Evolutionary conservation across 1,140 invertebrate species (phyloP).

Genomic region (Chironomus striatipennis): DNA sequence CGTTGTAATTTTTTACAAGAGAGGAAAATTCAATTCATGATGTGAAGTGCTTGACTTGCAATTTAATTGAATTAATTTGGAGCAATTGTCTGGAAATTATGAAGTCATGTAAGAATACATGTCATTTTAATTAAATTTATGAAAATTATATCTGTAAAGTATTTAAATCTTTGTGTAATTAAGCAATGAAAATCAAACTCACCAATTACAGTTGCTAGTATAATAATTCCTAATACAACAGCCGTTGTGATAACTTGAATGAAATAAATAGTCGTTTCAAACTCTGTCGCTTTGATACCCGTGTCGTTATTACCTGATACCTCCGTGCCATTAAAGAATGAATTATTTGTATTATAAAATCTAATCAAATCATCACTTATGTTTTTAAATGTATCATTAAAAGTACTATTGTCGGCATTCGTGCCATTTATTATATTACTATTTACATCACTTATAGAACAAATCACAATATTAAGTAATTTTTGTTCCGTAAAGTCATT

Average conservation of each 20-base stretch:
- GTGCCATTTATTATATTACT: conserved; percentile 17
- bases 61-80: no score
- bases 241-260: conserved; percentile 40
- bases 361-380: conserved; percentile 16
- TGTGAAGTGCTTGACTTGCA: no score
- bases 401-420: conserved; percentile 21
- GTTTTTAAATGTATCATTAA: conserved; percentile 5
- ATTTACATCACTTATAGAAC: conserved; percentile 9
- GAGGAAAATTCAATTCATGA: no score
- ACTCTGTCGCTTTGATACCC: conserved; percentile 4
- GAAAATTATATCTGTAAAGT: no score
- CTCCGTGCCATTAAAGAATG: conserved; percentile 20
- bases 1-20: no score
- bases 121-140: no score
- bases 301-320: conserved; percentile 21
- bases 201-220: conserved; percentile 51
- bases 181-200: conserved; percentile 33
- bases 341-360: conserved; percentile 15
- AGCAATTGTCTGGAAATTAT: no score
- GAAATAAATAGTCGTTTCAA: conserved; percentile 22
- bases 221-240: conserved; percentile 46
- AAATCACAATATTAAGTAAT: conserved; percentile 16
- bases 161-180: no score
- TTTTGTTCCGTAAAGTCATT: conserved; percentile 16
- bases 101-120: no score